A percentile compares a stretch with the other conserved stretches of the same genome.
Evolutionary conservation across 1,140 invertebrate genomes (phyloP).

Genomic region (Tribolium madens): DNA sequence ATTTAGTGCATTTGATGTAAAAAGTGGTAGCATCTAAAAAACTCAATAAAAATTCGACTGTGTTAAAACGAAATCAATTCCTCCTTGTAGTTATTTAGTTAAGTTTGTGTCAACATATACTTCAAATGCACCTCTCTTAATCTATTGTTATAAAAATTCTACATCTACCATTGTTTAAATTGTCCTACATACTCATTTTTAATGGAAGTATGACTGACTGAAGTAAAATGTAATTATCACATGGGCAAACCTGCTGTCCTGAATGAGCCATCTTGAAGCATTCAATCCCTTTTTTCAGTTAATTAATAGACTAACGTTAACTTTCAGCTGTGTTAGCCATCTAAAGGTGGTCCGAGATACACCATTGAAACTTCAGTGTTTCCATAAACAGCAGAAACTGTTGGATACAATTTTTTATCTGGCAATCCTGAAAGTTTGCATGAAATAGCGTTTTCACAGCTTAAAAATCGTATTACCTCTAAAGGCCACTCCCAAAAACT

Average conservation of each 20-base stretch:
- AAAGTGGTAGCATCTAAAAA: background rate
- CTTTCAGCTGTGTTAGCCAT: slow-evolving; percentile 79
- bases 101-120: slow-evolving; percentile 3
- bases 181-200: slow-evolving; percentile 20
- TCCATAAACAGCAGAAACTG: slow-evolving; percentile 97
- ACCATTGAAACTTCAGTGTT: slow-evolving; percentile 99
- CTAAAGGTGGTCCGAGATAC: slow-evolving; percentile 93
- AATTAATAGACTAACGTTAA: slow-evolving; percentile 31
- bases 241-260: slow-evolving; percentile 64
- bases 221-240: slow-evolving; percentile 59
- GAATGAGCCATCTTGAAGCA: slow-evolving; percentile 50
- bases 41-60: background rate
- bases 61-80: background rate
- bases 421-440: slow-evolving; percentile 81
- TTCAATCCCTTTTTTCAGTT: slow-evolving; percentile 50
- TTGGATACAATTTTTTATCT: slow-evolving; percentile 93
- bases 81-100: background rate
- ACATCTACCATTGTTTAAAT: slow-evolving; percentile 15
- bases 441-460: background rate
- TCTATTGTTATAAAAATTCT: slow-evolving; percentile 28
- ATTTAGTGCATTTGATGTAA: slow-evolving; percentile 31
- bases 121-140: slow-evolving; percentile 28
- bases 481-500: slow-evolving; percentile 98
- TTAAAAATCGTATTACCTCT: slow-evolving; percentile 74
- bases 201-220: slow-evolving; percentile 36